Percentiles rank a stretch among this genome's conserved stretches.
Conservation (phyloP, 1,140 invertebrate species). For the Hypothenemus hampei region DNA sequence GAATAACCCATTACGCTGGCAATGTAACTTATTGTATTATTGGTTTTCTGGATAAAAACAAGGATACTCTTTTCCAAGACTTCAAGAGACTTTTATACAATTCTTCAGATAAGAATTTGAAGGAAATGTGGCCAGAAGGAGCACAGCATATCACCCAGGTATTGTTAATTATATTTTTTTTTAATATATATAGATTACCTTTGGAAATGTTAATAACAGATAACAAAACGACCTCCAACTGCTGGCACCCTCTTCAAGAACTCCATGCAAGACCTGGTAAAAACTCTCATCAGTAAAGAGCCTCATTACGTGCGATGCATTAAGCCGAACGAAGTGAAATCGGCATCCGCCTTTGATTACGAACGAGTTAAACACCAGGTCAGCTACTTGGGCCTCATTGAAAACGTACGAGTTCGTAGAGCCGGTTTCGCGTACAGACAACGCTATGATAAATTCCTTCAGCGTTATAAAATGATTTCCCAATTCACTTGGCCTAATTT, state of each 20-base stretch:
- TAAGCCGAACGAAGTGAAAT: slow-evolving; percentile 93
- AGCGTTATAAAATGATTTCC: slow-evolving; percentile 94
- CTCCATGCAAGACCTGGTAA: slow-evolving; percentile 87
- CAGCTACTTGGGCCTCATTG: slow-evolving; percentile 82
- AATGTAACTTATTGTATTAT: slow-evolving; percentile 87
- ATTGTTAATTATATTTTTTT: no score
- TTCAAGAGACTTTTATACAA: slow-evolving; percentile 87
- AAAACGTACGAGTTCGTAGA: slow-evolving; percentile 88
- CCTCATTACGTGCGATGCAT: slow-evolving; percentile 96
- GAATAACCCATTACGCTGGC: slow-evolving; percentile 81
- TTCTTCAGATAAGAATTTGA: slow-evolving; percentile 70
- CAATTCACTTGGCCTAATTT: slow-evolving; percentile 94
- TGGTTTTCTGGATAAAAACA: slow-evolving; percentile 95
- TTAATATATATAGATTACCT: background rate
- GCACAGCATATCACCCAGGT: slow-evolving; percentile 83
- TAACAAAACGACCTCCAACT: slow-evolving; percentile 87
- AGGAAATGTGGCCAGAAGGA: slow-evolving; percentile 93
- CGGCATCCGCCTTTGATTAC: slow-evolving; percentile 72
- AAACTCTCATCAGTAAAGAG: slow-evolving; percentile 85
- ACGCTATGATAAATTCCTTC: slow-evolving; percentile 81
- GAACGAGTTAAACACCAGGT: slow-evolving; percentile 85
- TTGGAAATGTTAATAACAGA: slow-evolving; percentile 50
- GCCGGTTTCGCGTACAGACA: slow-evolving; percentile 92
- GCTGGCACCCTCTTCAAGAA: slow-evolving; percentile 92
- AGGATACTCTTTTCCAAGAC: slow-evolving; percentile 92